These are phyloP conservation scores for Megatriorchis doriae DNA, from an alignment of 2,113 vertebrate genomes.

Conservation along the genomic window DNA sequence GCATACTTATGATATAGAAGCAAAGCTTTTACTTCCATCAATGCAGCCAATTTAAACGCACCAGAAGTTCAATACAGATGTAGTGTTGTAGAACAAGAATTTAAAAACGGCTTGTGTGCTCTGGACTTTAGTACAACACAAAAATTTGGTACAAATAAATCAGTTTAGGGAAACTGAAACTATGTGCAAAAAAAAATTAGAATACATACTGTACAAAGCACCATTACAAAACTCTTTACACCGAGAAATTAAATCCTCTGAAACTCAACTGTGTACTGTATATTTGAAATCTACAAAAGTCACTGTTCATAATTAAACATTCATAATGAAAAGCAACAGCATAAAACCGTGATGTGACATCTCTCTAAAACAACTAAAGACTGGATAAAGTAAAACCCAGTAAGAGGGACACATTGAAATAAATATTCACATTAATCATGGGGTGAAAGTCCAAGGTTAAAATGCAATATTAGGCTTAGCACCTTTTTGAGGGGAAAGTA, in stretches of 20 bases:
- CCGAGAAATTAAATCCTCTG: constrained; percentile 70
- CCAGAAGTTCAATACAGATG: constrained; percentile 61
- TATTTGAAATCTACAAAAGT: constrained; percentile 67
- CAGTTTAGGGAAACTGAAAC: constrained; percentile 72
- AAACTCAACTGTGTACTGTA: constrained; percentile 62
- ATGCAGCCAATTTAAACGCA: constrained; percentile 61
- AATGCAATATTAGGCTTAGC: constrained; percentile 64
- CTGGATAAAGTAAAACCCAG: constrained; percentile 56
- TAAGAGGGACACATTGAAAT: constrained; percentile 65
- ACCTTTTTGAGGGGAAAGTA: constrained; percentile 65
- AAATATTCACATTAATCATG: constrained; percentile 81
- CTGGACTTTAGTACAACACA: constrained; percentile 67
- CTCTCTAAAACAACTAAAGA: constrained; percentile 58
- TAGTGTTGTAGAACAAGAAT: constrained; percentile 68
- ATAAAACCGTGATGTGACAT: constrained; percentile 54
- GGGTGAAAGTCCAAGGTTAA: constrained; percentile 71
- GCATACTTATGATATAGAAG: constrained; percentile 43
- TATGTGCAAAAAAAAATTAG: constrained; percentile 78
- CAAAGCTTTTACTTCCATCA: constrained; percentile 55
- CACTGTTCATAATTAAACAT: constrained; percentile 65
- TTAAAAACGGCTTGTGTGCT: constrained; percentile 67
- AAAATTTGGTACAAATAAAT: constrained; percentile 71
- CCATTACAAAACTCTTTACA: constrained; percentile 75
- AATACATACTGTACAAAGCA: constrained; percentile 77
- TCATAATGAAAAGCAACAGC: constrained; percentile 65